phyloP scores from a whole-genome alignment of 2,113 vertebrate species.

The Sturnus vulgaris region DNA sequence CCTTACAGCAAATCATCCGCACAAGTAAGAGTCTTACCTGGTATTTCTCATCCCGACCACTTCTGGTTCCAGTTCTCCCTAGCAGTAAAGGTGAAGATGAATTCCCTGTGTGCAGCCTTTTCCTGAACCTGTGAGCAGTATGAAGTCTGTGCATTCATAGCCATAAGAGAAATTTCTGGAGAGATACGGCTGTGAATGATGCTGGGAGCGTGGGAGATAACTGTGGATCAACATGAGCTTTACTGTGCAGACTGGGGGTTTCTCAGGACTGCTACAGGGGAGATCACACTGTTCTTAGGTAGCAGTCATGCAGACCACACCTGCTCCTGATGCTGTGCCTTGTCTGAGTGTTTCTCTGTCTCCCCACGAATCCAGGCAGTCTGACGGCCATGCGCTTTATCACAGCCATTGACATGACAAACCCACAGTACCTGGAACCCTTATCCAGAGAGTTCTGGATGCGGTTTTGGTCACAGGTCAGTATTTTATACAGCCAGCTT shows the following conservation, averaged over 20 bases:
- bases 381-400: conserved; percentile 50
- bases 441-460: conserved; percentile 57
- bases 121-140: neutral
- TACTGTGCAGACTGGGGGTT: neutral
- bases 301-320: neutral
- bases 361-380: neutral
- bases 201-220: neutral
- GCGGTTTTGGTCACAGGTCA: conserved; percentile 49
- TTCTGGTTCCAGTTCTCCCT: neutral
- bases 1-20: conserved; percentile 64
- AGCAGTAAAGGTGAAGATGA: neutral
- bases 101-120: neutral
- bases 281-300: neutral
- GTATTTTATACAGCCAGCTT: neutral
- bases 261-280: neutral
- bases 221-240: neutral
- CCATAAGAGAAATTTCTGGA: neutral
- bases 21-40: conserved; percentile 74
- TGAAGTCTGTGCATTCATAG: neutral
- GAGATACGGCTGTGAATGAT: neutral
- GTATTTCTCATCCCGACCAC: neutral
- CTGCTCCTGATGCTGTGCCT: neutral
- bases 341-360: neutral
- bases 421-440: neutral
- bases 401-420: conserved; percentile 31